Evolutionary conservation across 1,140 invertebrate genomes (phyloP).

Genomic region (Eulimnadia texana): DNA sequence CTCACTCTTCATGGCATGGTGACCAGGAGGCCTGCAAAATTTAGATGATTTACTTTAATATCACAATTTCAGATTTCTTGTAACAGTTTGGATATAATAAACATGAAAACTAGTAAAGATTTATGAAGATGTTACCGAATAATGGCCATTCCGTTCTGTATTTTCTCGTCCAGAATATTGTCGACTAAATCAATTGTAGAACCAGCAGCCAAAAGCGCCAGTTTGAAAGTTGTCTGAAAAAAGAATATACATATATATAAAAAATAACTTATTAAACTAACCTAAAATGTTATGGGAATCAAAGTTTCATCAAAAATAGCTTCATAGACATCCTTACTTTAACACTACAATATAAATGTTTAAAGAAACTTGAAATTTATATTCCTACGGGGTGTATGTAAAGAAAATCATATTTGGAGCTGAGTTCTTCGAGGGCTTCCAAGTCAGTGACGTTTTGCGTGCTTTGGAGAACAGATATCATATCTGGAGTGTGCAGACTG

Average conservation of each 20-base stretch:
- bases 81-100: not conserved
- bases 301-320: not conserved
- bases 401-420: slow-evolving; percentile 67
- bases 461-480: slow-evolving; percentile 45
- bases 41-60: slow-evolving; percentile 15
- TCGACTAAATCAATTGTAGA: slow-evolving; percentile 66
- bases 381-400: slow-evolving; percentile 66
- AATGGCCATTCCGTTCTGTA: slow-evolving; percentile 75
- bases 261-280: not conserved
- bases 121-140: slow-evolving; percentile 32
- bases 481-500: slow-evolving; percentile 44
- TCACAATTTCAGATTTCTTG: slow-evolving; percentile 21
- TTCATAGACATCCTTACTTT: not conserved
- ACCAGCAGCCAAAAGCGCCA: slow-evolving; percentile 58
- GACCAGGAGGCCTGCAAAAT: slow-evolving; percentile 73
- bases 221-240: slow-evolving; percentile 58
- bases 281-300: not conserved
- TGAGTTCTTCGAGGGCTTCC: slow-evolving; percentile 47
- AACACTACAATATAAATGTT: not conserved
- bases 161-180: slow-evolving; percentile 44
- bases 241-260: slow-evolving; percentile 3
- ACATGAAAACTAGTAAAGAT: not conserved
- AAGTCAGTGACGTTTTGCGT: slow-evolving; percentile 35
- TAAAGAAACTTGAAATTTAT: not conserved
- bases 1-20: slow-evolving; percentile 84